These are phyloP conservation scores for Bettongia penicillata DNA, from an alignment of 2,113 vertebrate species.

Conservation along the genomic window DNA sequence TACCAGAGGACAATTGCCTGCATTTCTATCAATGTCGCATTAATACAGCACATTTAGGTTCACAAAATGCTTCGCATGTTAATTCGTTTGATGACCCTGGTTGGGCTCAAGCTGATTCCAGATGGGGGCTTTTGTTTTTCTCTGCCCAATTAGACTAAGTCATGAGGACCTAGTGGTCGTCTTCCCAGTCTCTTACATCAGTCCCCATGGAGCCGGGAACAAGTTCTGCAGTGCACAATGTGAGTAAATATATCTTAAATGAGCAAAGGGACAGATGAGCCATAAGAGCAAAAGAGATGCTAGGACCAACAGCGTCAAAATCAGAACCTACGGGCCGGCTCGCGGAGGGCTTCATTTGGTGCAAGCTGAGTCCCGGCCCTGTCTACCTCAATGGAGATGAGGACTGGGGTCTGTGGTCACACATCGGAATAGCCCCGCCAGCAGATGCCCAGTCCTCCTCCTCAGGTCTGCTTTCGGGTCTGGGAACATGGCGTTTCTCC, in stretches of 20 bases:
- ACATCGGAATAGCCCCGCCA: not conserved
- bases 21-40: not conserved
- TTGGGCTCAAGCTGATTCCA: not conserved
- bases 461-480: too few species aligned
- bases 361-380: not conserved
- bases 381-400: not conserved
- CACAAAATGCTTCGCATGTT: not conserved
- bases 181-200: not conserved
- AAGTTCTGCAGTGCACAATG: not conserved
- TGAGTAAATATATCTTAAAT: not conserved
- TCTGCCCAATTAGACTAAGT: not conserved
- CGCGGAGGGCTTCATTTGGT: not conserved
- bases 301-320: not conserved
- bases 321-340: not conserved
- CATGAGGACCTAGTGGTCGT: not conserved
- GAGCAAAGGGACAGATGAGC: not conserved
- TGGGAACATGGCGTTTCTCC: not conserved
- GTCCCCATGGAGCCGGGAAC: not conserved
- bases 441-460: not conserved
- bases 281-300: not conserved
- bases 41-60: not conserved
- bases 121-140: not conserved
- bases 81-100: not conserved
- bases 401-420: not conserved
- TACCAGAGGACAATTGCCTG: not conserved